Conservation (phyloP, 2,888 invertebrate species). For the Drosophila phalerata region DNA sequence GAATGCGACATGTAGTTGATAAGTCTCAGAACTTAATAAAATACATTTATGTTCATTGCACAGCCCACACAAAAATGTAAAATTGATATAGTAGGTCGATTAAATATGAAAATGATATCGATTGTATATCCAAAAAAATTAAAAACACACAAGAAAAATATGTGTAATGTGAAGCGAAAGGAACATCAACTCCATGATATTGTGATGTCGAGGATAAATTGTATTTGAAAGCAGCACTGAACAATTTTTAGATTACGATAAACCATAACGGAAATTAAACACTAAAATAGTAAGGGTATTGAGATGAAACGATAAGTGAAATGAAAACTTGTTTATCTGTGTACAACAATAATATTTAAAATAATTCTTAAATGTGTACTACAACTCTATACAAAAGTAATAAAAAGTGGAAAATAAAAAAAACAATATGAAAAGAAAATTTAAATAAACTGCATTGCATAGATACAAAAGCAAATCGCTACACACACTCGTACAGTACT, state of each 20-base stretch:
- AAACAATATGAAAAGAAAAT: conserved; percentile 16
- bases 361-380: conserved; percentile 76
- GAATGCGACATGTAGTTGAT: conserved; percentile 39
- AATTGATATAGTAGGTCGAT: conserved; percentile 18
- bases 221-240: conserved; percentile 66
- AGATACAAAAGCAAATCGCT: conserved; percentile 32
- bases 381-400: conserved; percentile 57
- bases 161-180: conserved; percentile 12
- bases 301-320: conserved; percentile 61
- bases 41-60: conserved; percentile 43
- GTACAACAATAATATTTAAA: conserved; percentile 77
- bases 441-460: conserved; percentile 41
- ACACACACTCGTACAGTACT: conserved; percentile 60
- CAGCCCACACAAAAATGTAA: conserved; percentile 29
- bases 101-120: too few relatives aligned
- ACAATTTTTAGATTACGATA: conserved; percentile 51
- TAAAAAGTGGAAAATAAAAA: conserved; percentile 15
- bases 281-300: conserved; percentile 26
- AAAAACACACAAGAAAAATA: conserved; percentile 7
- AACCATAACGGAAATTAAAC: conserved; percentile 30
- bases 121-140: conserved; percentile 22
- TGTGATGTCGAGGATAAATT: conserved; percentile 41
- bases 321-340: conserved; percentile 77
- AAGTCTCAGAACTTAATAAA: conserved; percentile 30
- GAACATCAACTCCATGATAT: conserved; percentile 32